phyloP scores from a whole-genome alignment of 2,888 invertebrate species.

The Eulithis testata region DNA sequence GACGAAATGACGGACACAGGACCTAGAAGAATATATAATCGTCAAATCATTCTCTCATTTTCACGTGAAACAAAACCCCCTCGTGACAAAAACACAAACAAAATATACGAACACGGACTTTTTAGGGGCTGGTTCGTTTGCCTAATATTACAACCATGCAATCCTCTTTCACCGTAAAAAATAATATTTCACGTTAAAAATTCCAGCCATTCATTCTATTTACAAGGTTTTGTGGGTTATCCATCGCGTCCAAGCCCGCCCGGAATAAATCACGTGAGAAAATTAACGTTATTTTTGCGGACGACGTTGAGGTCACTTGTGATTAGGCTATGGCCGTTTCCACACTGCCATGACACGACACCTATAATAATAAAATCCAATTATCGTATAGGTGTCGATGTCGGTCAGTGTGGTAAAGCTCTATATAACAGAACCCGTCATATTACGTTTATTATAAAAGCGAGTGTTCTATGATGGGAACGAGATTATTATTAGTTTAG shows the following conservation, averaged over 20 bases:
- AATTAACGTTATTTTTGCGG: constrained; percentile 66
- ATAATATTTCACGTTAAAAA: constrained; percentile 39
- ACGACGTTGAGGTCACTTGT: constrained; percentile 27
- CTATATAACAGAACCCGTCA: too few species aligned
- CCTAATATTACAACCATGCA: constrained; percentile 9
- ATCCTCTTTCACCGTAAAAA: constrained; percentile 21
- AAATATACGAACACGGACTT: neutral
- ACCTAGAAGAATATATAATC: too few species aligned
- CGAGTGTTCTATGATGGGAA: too few species aligned
- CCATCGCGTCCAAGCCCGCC: constrained; percentile 37
- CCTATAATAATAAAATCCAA: too few species aligned
- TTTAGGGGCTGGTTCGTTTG: neutral
- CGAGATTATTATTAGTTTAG: too few species aligned
- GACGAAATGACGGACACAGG: too few species aligned
- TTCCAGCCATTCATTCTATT: constrained; percentile 63
- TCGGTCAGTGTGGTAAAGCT: too few species aligned
- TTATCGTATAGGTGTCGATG: too few species aligned
- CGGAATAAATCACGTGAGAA: constrained; percentile 67
- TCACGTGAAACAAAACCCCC: too few species aligned
- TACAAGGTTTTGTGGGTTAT: constrained; percentile 58
- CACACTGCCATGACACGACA: neutral
- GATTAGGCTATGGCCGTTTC: constrained; percentile 6
- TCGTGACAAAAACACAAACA: constrained; percentile 1
- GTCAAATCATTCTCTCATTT: too few species aligned
- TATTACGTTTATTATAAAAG: too few species aligned